Percentiles rank a stretch among this genome's conserved stretches.
Conservation (phyloP, 2,797 vertebrate genomes). For the Liparis tanakae region DNA sequence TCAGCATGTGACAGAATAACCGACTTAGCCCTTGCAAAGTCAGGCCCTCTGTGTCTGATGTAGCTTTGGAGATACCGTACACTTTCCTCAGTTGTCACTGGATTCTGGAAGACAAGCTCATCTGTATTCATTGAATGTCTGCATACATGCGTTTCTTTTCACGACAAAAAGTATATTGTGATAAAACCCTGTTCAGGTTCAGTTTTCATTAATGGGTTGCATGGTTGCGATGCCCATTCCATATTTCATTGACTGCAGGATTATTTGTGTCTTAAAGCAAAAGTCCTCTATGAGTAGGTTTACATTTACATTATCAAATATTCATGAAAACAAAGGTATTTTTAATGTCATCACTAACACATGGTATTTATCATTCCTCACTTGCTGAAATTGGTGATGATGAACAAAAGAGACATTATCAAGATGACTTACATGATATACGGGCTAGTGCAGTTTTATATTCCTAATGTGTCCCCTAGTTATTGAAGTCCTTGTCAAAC, state of each 20-base stretch:
- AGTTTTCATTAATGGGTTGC: not conserved
- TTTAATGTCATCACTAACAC: slow-evolving; percentile 12
- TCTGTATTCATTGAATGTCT: slow-evolving; percentile 28
- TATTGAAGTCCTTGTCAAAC: not conserved
- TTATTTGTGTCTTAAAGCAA: not conserved
- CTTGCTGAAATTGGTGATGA: slow-evolving; percentile 11
- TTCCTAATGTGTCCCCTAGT: slow-evolving; percentile 5
- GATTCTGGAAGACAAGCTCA: slow-evolving; percentile 24
- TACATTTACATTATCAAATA: slow-evolving; percentile 17
- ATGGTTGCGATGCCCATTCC: slow-evolving; percentile 1
- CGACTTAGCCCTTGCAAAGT: slow-evolving; percentile 57
- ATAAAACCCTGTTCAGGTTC: slow-evolving; percentile 9
- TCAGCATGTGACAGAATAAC: slow-evolving; percentile 63
- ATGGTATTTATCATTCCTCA: slow-evolving; percentile 31
- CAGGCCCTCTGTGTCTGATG: slow-evolving; percentile 31
- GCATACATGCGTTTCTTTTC: slow-evolving; percentile 15
- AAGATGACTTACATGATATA: slow-evolving; percentile 12
- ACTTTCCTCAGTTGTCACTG: slow-evolving; percentile 37
- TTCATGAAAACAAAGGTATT: not conserved
- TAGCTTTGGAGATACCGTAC: slow-evolving; percentile 20
- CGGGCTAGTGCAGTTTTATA: not conserved
- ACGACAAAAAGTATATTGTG: slow-evolving; percentile 9
- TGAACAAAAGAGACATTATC: slow-evolving; percentile 14
- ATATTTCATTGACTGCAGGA: slow-evolving; percentile 8
- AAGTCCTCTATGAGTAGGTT: not conserved